These are phyloP conservation scores for Bacillus rossius DNA, from an alignment of 1,140 invertebrate genomes.

Conservation along the genomic window DNA sequence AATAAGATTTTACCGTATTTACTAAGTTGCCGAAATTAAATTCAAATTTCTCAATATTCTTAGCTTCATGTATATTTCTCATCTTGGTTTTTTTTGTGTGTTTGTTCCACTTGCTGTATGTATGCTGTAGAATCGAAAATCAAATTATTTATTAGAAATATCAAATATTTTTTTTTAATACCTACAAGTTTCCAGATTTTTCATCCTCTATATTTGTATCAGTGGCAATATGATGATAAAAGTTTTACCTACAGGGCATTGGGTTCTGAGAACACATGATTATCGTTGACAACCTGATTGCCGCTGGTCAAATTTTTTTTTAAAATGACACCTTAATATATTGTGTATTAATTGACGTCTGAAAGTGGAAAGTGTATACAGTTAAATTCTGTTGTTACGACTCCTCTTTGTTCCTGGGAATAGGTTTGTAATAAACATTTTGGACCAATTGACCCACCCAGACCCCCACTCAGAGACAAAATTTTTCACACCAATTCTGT, in stretches of 20 bases:
- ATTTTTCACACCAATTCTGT: no score
- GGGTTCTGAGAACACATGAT: slow-evolving; percentile 12
- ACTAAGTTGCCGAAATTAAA: no score
- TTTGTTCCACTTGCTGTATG: slow-evolving; percentile 11
- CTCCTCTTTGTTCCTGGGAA: slow-evolving; percentile 13
- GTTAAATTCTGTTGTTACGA: slow-evolving; percentile 6
- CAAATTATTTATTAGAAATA: slow-evolving; percentile 10
- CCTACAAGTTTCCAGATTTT: slow-evolving; percentile 2
- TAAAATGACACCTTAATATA: slow-evolving; percentile 6
- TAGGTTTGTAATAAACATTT: no score
- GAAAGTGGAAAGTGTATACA: slow-evolving; percentile 19
- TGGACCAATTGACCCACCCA: no score
- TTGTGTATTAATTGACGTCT: slow-evolving; percentile 11
- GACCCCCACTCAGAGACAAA: no score
- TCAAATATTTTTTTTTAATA: slow-evolving; percentile 6
- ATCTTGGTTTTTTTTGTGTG: no score
- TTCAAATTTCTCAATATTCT: no score
- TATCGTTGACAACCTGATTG: slow-evolving; percentile 13
- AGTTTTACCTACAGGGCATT: neutral
- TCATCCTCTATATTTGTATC: neutral
- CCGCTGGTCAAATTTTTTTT: neutral
- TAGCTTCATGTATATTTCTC: no score
- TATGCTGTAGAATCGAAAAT: slow-evolving; percentile 12
- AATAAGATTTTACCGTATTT: no score
- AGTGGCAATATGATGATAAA: neutral